A percentile compares a stretch with the other conserved stretches of the same genome.
Evolutionary conservation across 2,797 vertebrate genomes (phyloP).

Genomic region (Aphelocoma californica): DNA sequence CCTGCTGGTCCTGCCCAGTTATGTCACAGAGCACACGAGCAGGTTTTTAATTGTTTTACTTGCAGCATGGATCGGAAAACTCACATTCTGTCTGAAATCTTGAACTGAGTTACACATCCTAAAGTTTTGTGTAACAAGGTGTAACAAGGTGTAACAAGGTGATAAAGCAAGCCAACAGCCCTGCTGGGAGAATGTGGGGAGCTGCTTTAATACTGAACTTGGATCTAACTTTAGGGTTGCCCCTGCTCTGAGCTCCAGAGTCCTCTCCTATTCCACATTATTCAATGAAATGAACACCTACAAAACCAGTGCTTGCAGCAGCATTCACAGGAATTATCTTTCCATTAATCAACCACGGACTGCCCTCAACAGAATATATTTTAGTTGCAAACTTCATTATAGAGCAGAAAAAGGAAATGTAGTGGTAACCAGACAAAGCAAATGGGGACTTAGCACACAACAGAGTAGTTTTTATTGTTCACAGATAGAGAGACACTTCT

Average conservation of each 20-base stretch:
- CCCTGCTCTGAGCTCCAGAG: neutral
- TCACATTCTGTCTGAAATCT: neutral
- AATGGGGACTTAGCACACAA: neutral
- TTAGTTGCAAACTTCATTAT: neutral
- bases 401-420: neutral
- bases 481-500: neutral
- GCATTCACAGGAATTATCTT: neutral
- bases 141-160: accelerated
- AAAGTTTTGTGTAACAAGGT: neutral
- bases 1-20: neutral
- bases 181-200: neutral
- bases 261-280: neutral
- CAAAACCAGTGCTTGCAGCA: neutral
- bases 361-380: neutral
- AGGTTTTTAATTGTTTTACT: neutral
- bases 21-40: neutral
- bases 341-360: neutral
- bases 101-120: neutral
- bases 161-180: neutral
- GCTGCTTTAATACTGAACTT: neutral
- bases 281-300: neutral
- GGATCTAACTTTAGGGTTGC: neutral
- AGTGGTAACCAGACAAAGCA: neutral
- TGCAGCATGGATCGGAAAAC: neutral
- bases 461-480: neutral